Base-by-base conservation (phyloP, 2,113 vertebrate genomes). In the Grammomys dolichurus region DNA sequence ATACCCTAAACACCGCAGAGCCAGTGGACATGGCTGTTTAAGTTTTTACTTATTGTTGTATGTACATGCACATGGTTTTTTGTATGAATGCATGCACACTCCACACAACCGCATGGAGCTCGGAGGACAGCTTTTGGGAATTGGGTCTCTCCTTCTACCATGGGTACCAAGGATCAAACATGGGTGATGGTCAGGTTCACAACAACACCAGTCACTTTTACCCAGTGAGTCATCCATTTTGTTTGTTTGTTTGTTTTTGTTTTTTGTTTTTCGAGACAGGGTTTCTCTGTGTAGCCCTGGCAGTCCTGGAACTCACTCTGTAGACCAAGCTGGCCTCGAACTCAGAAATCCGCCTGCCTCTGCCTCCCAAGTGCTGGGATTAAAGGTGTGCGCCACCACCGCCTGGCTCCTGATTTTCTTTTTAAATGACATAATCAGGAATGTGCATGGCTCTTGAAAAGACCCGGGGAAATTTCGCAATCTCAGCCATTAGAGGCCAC, bases 21-120 rank as follows among this genome's bases (percentile, higher is more conserved):
- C 40, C 58, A 31, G 20, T 2, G 4, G 16, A 9, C 28, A 12
- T 6, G 3, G 28, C 9, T 2, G 0, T 67, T 20, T 86, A 7
- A 19, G 13, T 3, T 67, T 20, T 33, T 33, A 48, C 33, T 86
- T 28, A 46, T 65, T 31, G 63, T 85, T 65, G 58, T 31, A 14
- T 33, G 14, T 31, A 19, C 28, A 17, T 13, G 5, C 26, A 33
- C 16, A 1, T 17, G 82, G 10, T 67, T 67, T 40, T 40, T 40
- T 40, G 40, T 40, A 5, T 22, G 36, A 16, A 40, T 19, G 28
- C 6, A 5, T 17, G 43, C 28, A 46, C 4, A 19, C 40, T 17
- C 31, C 16, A 46, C 28, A 46, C 28, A 48, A 6, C 40, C 31
- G 17, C 43, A 22, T 20, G 40, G 82, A 3, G 28, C 16, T 69